Base-by-base conservation (phyloP, 2,888 invertebrate species). In the Hofmannophila pseudospretella region DNA sequence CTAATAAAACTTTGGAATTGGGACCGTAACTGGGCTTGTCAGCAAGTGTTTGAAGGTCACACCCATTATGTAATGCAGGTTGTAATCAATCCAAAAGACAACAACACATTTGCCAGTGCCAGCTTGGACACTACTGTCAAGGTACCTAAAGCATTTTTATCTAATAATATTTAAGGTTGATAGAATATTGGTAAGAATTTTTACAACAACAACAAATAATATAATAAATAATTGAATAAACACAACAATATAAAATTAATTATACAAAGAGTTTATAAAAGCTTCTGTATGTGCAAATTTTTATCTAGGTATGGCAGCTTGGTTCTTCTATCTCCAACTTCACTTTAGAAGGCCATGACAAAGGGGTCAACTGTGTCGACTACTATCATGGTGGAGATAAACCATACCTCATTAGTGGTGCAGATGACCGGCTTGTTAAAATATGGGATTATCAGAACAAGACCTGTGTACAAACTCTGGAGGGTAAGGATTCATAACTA, bases 401-500 rank as follows among this genome's bases (percentile, higher is more conserved):
- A 64, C 99, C 99, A 0, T 99, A 99, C 72, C 88, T 99, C 35
- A 99, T 98, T 65, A 99, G 99, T 34, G 99, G 99, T 2, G 99
- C 99, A 16, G 99, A 99, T 73, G 99, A 99, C 77, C 92, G 97
- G 36, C 89, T 96, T 29, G 98, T 99, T 4, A 99, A 99, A 85
- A 99, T 99, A 59, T 99, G 99, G 99, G 99, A 99, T 70, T 99
- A 99, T 74, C 96, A 99, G 80, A 99, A 99, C 80, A 99, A 99
- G 87, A 98, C 98, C 0, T 99, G 99, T 75, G 99, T 99, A 0
- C 99, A 99, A 73, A 99, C 99, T 0, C 86, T 99, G 42, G 98
- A 99, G 79, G 93, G 87, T 82, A 56, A 47, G 48, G 39, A 16
- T 22, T 16, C 5, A 16, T n/a, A n/a, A n/a, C n/a, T n/a, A n/a